These are phyloP conservation scores for Falco rusticolus DNA, from an alignment of 2,797 vertebrate species.

Conservation along the genomic window DNA sequence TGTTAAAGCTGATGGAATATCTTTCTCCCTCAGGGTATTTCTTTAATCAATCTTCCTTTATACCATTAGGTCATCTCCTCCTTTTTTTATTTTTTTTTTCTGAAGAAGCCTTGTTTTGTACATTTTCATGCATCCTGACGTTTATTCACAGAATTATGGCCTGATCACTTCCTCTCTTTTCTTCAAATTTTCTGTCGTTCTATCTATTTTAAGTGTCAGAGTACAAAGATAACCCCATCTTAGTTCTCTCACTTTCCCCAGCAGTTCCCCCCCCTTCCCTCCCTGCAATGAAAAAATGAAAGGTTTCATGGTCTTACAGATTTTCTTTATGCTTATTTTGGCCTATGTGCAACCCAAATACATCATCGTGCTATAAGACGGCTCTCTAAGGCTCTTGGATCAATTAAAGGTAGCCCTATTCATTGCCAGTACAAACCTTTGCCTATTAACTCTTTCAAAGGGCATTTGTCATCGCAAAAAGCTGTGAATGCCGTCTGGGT, in stretches of 20 bases:
- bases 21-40: constrained; percentile 33
- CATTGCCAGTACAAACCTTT: constrained; percentile 60
- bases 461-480: constrained; percentile 48
- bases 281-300: constrained; percentile 60
- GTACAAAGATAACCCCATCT: constrained; percentile 38
- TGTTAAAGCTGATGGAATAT: constrained; percentile 34
- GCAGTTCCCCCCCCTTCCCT: background rate
- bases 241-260: constrained; percentile 7
- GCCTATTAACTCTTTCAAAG: constrained; percentile 73
- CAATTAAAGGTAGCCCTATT: constrained; percentile 71
- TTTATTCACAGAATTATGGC: constrained; percentile 37
- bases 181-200: constrained; percentile 35
- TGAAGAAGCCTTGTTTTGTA: constrained; percentile 62
- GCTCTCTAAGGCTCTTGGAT: constrained; percentile 61
- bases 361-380: constrained; percentile 29
- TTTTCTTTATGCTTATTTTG: constrained; percentile 72
- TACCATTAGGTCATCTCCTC: constrained; percentile 56
- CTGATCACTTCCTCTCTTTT: constrained; percentile 47
- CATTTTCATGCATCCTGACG: constrained; percentile 29
- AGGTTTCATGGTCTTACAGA: constrained; percentile 59
- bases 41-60: constrained; percentile 64
- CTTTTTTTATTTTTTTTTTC: background rate
- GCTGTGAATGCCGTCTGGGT: constrained; percentile 56
- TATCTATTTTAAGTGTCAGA: constrained; percentile 39
- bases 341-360: constrained; percentile 66